These are phyloP conservation scores for Halisarca cf. caerulea DNA, from an alignment of 37 sponge, comb jelly and placozoan genomes.

Conservation along the genomic window DNA sequence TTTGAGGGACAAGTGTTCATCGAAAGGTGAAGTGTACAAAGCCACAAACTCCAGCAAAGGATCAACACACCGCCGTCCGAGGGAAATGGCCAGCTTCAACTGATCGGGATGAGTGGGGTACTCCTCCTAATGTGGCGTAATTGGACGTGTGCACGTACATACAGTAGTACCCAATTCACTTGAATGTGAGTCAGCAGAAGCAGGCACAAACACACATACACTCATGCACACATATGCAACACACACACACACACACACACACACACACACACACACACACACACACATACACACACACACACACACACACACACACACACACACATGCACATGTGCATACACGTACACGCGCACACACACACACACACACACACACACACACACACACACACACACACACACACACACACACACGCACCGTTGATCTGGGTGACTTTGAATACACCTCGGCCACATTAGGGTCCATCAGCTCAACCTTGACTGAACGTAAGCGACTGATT, in stretches of 20 bases:
- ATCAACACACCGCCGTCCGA: conserved; percentile 84
- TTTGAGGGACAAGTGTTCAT: conserved; percentile 64
- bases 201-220: background rate
- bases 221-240: background rate
- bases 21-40: conserved; percentile 55
- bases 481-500: conserved; percentile 55
- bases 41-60: conserved; percentile 85
- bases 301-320: background rate
- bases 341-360: too few species aligned
- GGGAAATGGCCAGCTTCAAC: conserved; percentile 78
- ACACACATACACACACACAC: conserved; percentile 18
- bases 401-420: conserved; percentile 27
- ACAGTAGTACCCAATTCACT: background rate
- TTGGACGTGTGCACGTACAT: background rate
- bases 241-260: background rate
- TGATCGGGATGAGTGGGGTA: conserved; percentile 82
- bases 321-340: too few species aligned
- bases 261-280: background rate
- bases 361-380: background rate
- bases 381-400: background rate
- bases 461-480: conserved; percentile 65
- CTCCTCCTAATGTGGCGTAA: conserved; percentile 40
- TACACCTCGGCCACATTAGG: conserved; percentile 65
- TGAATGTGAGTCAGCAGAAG: too few species aligned
- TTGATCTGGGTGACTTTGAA: conserved; percentile 64